Percentiles rank a stretch among this genome's conserved stretches.
Evolutionary conservation across 2,888 invertebrate species (phyloP).

Genomic region (Glyphotaelius pellucidus): DNA sequence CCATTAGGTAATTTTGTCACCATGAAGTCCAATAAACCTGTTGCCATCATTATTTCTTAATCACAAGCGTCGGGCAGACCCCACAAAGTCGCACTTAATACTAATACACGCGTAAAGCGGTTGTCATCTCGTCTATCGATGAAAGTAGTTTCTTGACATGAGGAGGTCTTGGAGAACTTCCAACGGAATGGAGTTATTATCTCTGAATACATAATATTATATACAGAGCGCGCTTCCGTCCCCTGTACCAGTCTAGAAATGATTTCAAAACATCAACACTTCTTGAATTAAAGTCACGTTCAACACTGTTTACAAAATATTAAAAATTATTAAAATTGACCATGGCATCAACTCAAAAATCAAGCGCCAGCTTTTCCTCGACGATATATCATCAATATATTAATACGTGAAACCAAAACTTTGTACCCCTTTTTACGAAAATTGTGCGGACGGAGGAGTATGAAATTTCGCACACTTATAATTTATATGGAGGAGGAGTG

Average conservation of each 20-base stretch:
- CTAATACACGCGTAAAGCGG: not conserved
- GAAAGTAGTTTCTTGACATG: constrained; percentile 15
- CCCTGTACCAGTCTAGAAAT: not conserved
- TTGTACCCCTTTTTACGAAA: too few species aligned
- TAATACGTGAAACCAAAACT: too few species aligned
- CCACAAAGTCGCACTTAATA: not conserved
- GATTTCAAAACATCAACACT: not conserved
- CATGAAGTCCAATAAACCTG: not conserved
- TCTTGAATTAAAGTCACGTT: not conserved
- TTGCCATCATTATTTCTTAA: not conserved
- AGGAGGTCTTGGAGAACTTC: constrained; percentile 37
- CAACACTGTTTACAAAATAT: not conserved
- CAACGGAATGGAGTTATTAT: not conserved
- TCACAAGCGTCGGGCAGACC: not conserved
- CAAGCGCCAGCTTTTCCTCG: not conserved
- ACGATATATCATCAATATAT: too few species aligned
- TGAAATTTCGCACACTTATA: too few species aligned
- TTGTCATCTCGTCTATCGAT: constrained; percentile 26
- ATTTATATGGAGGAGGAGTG: too few species aligned
- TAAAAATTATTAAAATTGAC: not conserved
- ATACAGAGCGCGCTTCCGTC: not conserved
- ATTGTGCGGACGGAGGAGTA: too few species aligned
- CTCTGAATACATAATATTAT: not conserved
- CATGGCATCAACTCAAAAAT: not conserved
- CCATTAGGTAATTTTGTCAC: not conserved